Base-by-base conservation (phyloP, 2,888 invertebrate genomes). In the Platerodrilus igneus region DNA sequence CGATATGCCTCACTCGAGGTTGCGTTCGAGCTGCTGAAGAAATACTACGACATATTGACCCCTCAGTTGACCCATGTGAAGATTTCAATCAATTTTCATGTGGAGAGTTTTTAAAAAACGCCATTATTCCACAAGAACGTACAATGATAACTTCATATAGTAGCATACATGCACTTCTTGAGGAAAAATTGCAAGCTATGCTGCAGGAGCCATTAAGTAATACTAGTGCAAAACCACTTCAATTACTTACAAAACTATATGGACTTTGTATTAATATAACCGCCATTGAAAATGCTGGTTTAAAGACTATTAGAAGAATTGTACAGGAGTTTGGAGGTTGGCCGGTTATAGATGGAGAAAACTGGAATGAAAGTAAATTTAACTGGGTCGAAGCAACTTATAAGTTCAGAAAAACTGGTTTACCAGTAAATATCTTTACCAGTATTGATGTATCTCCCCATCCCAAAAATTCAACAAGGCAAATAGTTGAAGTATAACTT, bases 281-380 rank as follows among this genome's bases (percentile, higher is more conserved):
- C 3, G 17, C 22, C 7, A 21, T 37, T n/a, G 87, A 91, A 59
- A 68, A 76, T 2, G 73, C 79, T 26, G 90, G 86, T 0, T 63
- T 83, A 13, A 63, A 70, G 3, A 88, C 89, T 0, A 71, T 43
- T 9, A 42, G 41, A 17, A 22, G 31, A 11, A 21, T 45, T n/a
- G 27, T 55, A 8, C 33, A 74, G 16, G 71, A 75, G 9, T 71
- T 92, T 5, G 92, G 92, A 10, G 33, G 39, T 16, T 39, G 39
- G 39, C 39, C 39, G 6, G 27, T 39, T 3, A 7, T 39, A 8
- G 28, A 39, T 14, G 33, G 33, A 6, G 13, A 28, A n/a, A n/a
- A n/a, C 3, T 39, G 39, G 39, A 16, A 26, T 1, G 22, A 33
- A 22, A 9, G 8, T 3, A 4, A 6, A 21, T 39, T 39, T 17